Evolutionary conservation across 2,797 vertebrate species (phyloP), one percentile per base, ranked within the genome.

Genomic region (Acropternis orthonyx): DNA sequence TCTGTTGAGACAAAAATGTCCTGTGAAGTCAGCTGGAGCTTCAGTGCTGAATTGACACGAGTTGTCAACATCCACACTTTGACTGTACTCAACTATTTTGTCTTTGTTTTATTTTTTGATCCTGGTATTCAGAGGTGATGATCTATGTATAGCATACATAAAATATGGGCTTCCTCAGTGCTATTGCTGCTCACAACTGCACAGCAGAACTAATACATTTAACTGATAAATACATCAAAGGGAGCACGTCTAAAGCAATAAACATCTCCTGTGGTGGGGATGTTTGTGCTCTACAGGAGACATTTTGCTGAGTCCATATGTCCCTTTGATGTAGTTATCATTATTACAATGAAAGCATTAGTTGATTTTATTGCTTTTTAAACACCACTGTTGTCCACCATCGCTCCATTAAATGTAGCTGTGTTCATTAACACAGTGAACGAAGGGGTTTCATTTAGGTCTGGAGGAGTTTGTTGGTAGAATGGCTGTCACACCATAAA

Each of bases 161-260:
- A 96, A 96, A 94, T 79, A 71, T 22, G 36, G 77, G 49, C 82
- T 95, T 93, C 72, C 89, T 88, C 90, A 73, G 85, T 69, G 89
- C 94, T 89, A 68, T 92, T 95, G 96, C 91, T 80, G 80, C 87
- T 73, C 79, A 81, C 81, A 73, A 92, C 95, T 95, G 92, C 19
- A 18, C 94, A 97, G 97, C 93, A 96, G 97, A 97, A 97, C 96
- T 94, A 97, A 98, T 97, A 94, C 78, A 89, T 97, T 97, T 96
- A 95, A 79, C 93, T 96, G 96, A 97, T 97, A 97, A 97, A 95
- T 96, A 96, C 97, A 97, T 97, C 97, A 97, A 97, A 98, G 96
- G 68, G 24, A 97, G 94, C 84, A 54, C 88, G 84, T 95, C 96
- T 80, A 91, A 96, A 96, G 96, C 86, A 96, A 96, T 97, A 97